A percentile compares a stretch with the other conserved stretches of the same genome.
Conservation (phyloP, 1,140 invertebrate genomes). For the Lanistes nyassanus region DNA sequence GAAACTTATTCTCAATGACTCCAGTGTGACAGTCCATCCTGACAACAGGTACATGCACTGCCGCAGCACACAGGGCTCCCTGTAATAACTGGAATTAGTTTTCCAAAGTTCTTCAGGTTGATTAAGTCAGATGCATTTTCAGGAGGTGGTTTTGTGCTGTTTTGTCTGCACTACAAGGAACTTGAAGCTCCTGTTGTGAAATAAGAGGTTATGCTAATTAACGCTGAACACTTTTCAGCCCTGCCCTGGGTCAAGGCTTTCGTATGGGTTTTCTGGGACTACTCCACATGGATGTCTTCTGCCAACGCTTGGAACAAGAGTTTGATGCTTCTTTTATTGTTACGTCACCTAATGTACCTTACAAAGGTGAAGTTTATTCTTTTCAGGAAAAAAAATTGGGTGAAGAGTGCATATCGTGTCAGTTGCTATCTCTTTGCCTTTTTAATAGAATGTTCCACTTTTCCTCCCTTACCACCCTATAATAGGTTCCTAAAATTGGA, state of each 20-base stretch:
- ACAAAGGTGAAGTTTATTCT: constrained; percentile 72
- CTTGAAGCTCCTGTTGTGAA: background rate
- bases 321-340: constrained; percentile 88
- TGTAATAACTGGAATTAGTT: background rate
- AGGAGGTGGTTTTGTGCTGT: background rate
- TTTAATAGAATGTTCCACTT: too few relatives aligned
- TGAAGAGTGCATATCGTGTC: too few relatives aligned
- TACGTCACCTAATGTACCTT: constrained; percentile 94
- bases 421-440: too few relatives aligned
- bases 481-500: too few relatives aligned
- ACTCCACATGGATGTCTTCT: constrained; percentile 96
- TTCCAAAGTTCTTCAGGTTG: too few relatives aligned
- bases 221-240: constrained; percentile 70
- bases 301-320: constrained; percentile 93
- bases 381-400: too few relatives aligned
- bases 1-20: constrained; percentile 93
- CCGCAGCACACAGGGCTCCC: background rate
- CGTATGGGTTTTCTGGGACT: constrained; percentile 87
- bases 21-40: constrained; percentile 81
- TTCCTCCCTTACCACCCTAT: too few relatives aligned
- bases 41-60: constrained; percentile 80
- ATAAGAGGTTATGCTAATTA: background rate
- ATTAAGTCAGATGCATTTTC: too few relatives aligned
- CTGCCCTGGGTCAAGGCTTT: constrained; percentile 92
- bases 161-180: background rate